Percentiles rank a stretch among this genome's conserved stretches.
phyloP scores from a whole-genome alignment of 2,113 vertebrate species.

The Mobula hypostoma region DNA sequence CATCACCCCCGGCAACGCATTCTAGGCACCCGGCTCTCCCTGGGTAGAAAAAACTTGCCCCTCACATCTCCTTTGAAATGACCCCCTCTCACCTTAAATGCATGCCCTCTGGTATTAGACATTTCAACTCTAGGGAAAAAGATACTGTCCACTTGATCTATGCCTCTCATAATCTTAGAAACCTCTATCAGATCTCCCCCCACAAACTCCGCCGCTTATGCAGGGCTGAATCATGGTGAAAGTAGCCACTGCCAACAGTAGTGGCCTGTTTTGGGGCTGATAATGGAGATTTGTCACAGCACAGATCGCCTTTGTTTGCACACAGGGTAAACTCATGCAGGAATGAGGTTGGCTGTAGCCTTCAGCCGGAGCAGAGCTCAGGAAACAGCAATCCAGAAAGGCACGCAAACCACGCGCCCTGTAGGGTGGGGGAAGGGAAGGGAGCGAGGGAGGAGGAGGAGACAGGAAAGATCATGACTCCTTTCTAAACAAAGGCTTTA shows the following conservation, averaged over 20 bases:
- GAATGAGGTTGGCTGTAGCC: background rate
- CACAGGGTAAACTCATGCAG: background rate
- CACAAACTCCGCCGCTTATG: no score
- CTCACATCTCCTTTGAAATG: no score
- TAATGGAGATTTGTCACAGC: slow-evolving; percentile 26
- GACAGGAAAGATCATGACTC: slow-evolving; percentile 9
- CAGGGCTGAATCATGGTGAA: background rate
- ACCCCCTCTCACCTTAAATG: no score
- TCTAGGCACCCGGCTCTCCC: no score
- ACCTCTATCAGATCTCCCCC: no score
- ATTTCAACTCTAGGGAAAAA: no score
- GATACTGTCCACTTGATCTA: no score
- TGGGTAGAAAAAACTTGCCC: no score
- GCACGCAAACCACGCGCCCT: background rate
- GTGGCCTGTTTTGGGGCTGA: slow-evolving; percentile 15
- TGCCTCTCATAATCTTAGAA: no score
- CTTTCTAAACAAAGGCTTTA: background rate
- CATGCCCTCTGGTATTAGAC: no score
- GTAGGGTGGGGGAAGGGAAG: background rate
- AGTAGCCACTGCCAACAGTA: background rate
- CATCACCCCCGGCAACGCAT: no score
- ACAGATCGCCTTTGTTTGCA: slow-evolving; percentile 1
- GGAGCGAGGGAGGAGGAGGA: background rate
- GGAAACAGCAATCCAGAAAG: background rate
- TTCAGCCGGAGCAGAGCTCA: background rate